Conservation (phyloP, 2,888 invertebrate species). For the Saturnia pavonia region DNA sequence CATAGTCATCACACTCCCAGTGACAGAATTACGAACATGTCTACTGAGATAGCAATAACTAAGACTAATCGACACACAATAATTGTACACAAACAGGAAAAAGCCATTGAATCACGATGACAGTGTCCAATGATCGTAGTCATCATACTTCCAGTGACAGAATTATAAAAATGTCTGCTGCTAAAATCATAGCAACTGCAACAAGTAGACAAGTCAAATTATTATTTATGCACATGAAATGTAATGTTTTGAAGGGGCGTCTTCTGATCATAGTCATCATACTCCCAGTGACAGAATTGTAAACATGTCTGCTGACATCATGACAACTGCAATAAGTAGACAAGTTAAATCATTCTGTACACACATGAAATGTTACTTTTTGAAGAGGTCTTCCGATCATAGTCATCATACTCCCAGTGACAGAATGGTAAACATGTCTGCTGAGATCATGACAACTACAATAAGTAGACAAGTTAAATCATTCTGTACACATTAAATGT, state of each 20-base stretch:
- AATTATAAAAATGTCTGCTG: conserved; percentile 31
- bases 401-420: conserved; percentile 31
- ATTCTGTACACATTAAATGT: too few relatives aligned
- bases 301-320: conserved; percentile 15
- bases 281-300: conserved; percentile 14
- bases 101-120: neutral
- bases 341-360: neutral
- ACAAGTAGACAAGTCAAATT: conserved; percentile 17
- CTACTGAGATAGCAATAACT: conserved; percentile 26
- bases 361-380: neutral
- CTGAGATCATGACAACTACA: conserved; percentile 25
- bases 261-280: conserved; percentile 19
- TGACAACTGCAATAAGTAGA: conserved; percentile 14
- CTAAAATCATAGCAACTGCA: conserved; percentile 25
- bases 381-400: neutral
- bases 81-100: too few relatives aligned
- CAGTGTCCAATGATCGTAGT: neutral
- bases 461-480: neutral
- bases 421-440: conserved; percentile 28
- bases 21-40: conserved; percentile 32
- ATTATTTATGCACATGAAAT: neutral
- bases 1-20: conserved; percentile 25
- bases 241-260: neutral
- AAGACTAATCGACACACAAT: neutral
- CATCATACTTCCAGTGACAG: conserved; percentile 36